Evolutionary conservation across 2,113 vertebrate genomes (phyloP).

Genomic region (Otolemur garnettii): DNA sequence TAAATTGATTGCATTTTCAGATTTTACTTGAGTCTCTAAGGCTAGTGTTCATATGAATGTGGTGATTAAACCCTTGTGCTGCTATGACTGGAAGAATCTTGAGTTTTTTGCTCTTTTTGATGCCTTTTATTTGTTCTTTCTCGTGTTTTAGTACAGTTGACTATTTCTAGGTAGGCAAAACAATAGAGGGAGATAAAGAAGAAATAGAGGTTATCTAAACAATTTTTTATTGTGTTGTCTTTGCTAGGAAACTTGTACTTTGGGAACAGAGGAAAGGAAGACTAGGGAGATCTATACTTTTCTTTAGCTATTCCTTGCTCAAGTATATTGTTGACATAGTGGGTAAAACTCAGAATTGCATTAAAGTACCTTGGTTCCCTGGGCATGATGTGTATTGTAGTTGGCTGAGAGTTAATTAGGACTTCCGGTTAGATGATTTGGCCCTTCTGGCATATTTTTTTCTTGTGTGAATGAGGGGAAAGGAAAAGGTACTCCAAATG

Average conservation of each 20-base stretch:
- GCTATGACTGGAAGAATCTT: not conserved
- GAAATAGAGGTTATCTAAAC: not conserved
- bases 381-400: not conserved
- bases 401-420: not conserved
- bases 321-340: conserved; percentile 17
- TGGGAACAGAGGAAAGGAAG: not conserved
- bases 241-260: conserved; percentile 23
- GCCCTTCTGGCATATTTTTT: not conserved
- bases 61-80: not conserved
- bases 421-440: not conserved
- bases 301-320: not conserved
- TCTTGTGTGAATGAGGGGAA: not conserved
- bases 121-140: not conserved
- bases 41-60: not conserved
- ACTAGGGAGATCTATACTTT: not conserved
- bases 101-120: conserved; percentile 5
- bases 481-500: not conserved
- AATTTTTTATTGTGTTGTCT: conserved; percentile 36
- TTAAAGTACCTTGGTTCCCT: not conserved
- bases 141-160: not conserved
- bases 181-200: not conserved
- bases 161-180: not conserved
- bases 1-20: conserved; percentile 36
- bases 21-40: conserved; percentile 4
- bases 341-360: not conserved